These are phyloP conservation scores for Apis laboriosa DNA, from an alignment of 1,140 invertebrate genomes.

Conservation along the genomic window DNA sequence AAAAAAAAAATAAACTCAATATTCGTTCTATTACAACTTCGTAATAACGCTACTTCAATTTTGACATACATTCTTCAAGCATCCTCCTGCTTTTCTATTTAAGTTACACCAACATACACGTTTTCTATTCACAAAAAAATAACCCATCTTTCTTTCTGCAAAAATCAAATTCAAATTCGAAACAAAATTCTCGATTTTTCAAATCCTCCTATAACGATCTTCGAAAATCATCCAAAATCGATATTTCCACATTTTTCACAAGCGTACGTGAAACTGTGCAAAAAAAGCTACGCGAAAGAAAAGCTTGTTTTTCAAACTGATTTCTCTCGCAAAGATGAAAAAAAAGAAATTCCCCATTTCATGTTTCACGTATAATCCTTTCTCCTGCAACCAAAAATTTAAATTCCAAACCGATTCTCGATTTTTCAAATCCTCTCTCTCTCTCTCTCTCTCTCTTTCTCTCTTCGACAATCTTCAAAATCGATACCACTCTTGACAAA, in stretches of 20 bases:
- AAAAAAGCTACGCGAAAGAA: neutral
- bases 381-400: too few species aligned
- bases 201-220: neutral
- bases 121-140: neutral
- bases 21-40: neutral
- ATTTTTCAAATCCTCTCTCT: too few species aligned
- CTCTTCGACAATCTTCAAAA: too few species aligned
- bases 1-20: neutral
- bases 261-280: neutral
- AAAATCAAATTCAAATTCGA: too few species aligned
- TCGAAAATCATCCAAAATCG: neutral
- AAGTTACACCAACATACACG: neutral
- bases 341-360: too few species aligned
- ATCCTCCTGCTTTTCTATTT: neutral
- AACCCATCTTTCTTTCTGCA: too few species aligned
- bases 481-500: too few species aligned
- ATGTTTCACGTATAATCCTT: too few species aligned
- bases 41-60: neutral
- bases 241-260: too few species aligned
- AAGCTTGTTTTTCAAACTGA: neutral
- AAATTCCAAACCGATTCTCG: too few species aligned
- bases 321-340: too few species aligned
- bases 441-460: too few species aligned
- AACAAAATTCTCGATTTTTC: neutral
- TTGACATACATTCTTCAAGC: neutral